Evolutionary conservation across 2,113 vertebrate species (phyloP).

Genomic region (Podarcis muralis): DNA sequence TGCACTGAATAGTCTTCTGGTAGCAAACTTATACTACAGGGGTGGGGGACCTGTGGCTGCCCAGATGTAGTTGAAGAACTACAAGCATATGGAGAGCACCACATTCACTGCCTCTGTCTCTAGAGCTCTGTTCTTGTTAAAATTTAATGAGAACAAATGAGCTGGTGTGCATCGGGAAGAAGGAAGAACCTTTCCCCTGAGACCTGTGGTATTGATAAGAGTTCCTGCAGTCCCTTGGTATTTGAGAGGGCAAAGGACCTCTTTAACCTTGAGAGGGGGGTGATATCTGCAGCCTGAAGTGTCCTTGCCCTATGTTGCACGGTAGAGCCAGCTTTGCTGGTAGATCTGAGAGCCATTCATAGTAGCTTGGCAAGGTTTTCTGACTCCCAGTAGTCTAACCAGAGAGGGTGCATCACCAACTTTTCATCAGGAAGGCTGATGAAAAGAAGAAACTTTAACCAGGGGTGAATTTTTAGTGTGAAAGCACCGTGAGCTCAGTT

Average conservation of each 20-base stretch:
- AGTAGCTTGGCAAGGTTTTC: not conserved
- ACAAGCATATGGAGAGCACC: no score
- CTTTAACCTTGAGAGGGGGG: not conserved
- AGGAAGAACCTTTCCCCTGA: conserved; percentile 10
- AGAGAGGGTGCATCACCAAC: not conserved
- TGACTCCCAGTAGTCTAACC: not conserved
- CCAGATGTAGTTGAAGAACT: no score
- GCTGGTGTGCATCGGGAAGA: conserved; percentile 39
- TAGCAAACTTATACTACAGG: not conserved
- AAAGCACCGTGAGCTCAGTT: not conserved
- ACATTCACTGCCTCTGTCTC: not conserved
- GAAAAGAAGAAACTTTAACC: not conserved
- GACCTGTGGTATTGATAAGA: not conserved
- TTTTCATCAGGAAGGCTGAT: not conserved
- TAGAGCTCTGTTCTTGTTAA: conserved; percentile 45
- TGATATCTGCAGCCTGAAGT: not conserved
- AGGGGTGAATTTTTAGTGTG: not conserved
- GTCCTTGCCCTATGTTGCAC: not conserved
- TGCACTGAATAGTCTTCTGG: not conserved
- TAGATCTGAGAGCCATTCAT: not conserved
- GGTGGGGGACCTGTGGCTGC: not conserved
- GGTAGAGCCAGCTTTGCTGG: not conserved
- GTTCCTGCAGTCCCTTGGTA: not conserved
- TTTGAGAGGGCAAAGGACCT: not conserved
- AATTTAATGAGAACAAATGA: conserved; percentile 69